Evolutionary conservation across 2,888 invertebrate genomes (phyloP).

Genomic region (Orchestes rusci): DNA sequence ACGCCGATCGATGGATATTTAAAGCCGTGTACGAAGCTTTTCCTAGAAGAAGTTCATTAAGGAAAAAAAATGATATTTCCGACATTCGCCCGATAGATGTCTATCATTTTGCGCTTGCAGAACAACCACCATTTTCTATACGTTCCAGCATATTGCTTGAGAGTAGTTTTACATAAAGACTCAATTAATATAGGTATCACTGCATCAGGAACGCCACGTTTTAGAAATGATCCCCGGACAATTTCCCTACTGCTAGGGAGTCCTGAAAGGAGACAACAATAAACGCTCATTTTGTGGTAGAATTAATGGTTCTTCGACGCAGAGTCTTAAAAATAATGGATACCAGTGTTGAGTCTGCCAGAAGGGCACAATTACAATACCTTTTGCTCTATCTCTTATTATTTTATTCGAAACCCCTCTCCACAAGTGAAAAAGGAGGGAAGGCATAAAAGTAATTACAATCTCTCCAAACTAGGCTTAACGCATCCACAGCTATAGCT

Average conservation of each 20-base stretch:
- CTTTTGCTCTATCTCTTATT: not conserved
- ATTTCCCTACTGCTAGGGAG: constrained; percentile 8
- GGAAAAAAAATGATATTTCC: not conserved
- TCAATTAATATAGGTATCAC: not conserved
- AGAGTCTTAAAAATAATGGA: not conserved
- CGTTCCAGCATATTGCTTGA: not conserved
- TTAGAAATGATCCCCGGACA: constrained; percentile 8
- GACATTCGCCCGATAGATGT: too few species aligned
- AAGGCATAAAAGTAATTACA: not conserved
- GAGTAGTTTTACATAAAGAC: not conserved
- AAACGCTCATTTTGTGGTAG: constrained; percentile 1
- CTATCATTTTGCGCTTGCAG: not conserved
- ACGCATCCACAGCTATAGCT: not conserved
- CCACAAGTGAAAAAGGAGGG: not conserved
- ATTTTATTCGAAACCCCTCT: not conserved
- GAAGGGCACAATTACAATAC: not conserved
- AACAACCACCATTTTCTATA: not conserved
- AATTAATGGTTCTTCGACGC: not conserved
- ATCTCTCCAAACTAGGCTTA: not conserved
- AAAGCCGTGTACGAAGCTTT: not conserved
- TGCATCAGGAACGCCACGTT: not conserved
- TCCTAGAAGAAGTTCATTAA: not conserved
- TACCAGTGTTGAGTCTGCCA: constrained; percentile 1
- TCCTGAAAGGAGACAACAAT: constrained; percentile 9
- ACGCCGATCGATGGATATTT: not conserved